Evolutionary conservation across 2,113 vertebrate species (phyloP), one percentile per base, ranked within the genome.

Genomic region (Patagioenas fasciata): DNA sequence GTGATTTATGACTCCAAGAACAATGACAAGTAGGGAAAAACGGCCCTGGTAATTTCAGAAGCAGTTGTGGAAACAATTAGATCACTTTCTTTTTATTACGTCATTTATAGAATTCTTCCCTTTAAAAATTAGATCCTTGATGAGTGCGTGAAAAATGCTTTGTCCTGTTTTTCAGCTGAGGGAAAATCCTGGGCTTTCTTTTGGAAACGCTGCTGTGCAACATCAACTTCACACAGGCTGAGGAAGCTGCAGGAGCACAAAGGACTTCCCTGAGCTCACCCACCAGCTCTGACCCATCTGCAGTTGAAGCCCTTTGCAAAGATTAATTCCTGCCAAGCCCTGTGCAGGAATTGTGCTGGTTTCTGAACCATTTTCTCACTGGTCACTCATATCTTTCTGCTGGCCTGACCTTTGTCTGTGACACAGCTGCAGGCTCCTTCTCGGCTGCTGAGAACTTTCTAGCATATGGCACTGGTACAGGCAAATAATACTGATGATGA

Each of bases 1-100:
- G 96, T 97, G 97, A 98, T 97, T 98, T 97, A 98, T 98, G 94
- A 87, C 96, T 92, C 96, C 42, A 47, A 8, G 40, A 96, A 97
- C 97, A 97, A 98, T 96, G 94, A 91, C 91, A 88, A 92, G 88
- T 9, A 32, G 74, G 73, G 48, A 50, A 94, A 91, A 97, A 97
- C 96, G 92, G 62, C 71, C 72, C 70, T n/a, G 78, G 67, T 51
- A 84, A 96, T 96, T 85, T 89, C 6, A 29, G 94, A 91, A 96
- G 51, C 24, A 92, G 85, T 96, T 91, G 91, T 93, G 90, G 93
- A 95, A 95, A 98, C 95, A 98, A 96, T 97, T 95, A 97, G 80
- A 96, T 93, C 91, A 90, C 58, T 96, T 97, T 91, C n/a, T 40
- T 44, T 93, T 97, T 95, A 89, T 84, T 78, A 62, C 73, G 91